Evolutionary conservation across 1,140 invertebrate genomes (phyloP).

Genomic region (Carcinoscorpius rotundicauda): DNA sequence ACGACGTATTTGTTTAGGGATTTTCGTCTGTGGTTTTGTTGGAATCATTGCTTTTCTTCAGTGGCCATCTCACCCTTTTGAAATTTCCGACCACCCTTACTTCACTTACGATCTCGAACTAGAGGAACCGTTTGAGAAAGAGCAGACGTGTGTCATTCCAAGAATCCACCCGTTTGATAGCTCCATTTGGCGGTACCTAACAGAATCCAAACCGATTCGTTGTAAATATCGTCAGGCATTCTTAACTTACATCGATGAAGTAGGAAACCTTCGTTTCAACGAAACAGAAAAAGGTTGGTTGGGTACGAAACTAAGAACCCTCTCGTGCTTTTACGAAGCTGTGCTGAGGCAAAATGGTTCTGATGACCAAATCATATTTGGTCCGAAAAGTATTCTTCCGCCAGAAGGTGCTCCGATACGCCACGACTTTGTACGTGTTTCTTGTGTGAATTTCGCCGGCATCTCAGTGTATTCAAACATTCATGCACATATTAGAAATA

Average conservation of each 20-base stretch:
- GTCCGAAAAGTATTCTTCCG: neutral
- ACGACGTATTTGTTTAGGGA: no score
- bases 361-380: slow-evolving; percentile 10
- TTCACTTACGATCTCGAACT: slow-evolving; percentile 12
- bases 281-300: neutral
- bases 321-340: slow-evolving; percentile 8
- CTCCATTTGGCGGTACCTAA: slow-evolving; percentile 12
- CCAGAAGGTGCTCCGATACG: slow-evolving; percentile 4
- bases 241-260: slow-evolving; percentile 12
- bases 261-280: slow-evolving; percentile 9
- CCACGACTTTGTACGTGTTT: slow-evolving; percentile 15
- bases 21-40: no score
- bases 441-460: slow-evolving; percentile 19
- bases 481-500: slow-evolving; percentile 10
- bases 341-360: slow-evolving; percentile 8
- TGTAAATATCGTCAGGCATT: slow-evolving; percentile 8
- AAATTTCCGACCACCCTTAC: slow-evolving; percentile 7
- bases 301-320: neutral
- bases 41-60: no score
- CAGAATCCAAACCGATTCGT: slow-evolving; percentile 1
- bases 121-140: slow-evolving; percentile 2
- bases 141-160: slow-evolving; percentile 13
- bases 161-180: slow-evolving; percentile 15
- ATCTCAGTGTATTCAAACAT: slow-evolving; percentile 18
- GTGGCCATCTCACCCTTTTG: no score